Evolutionary conservation across 2,113 vertebrate species (phyloP), one percentile per base, ranked within the genome.

Genomic region (Halichoerus grypus): DNA sequence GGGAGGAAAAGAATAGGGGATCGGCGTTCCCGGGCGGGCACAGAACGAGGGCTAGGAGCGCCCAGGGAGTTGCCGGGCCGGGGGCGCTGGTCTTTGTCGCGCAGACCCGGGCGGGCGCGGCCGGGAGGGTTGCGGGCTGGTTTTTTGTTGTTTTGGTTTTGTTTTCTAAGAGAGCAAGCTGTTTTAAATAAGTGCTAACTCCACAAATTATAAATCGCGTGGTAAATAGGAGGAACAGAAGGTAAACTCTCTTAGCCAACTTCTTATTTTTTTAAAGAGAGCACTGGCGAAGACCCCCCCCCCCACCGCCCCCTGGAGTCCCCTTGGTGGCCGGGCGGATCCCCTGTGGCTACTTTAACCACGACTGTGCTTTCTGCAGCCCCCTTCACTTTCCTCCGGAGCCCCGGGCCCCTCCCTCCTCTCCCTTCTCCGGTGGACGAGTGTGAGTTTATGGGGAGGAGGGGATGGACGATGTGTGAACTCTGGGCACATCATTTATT

Each of bases 1-100:
- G 83, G 98, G 96, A 95, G 96, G 97, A 96, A 91, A 88, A 98
- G 98, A 98, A 98, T 90, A 98, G 98, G 94, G 65, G 97, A 93
- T 95, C 97, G 85, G 46, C 18, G 96, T 95, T 94, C 97, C 96
- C 87, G 97, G 76, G 98, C 95, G 96, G 98, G 96, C 79, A 87
- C 93, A 80, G 89, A 88, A 36, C 67, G 57, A 65, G 33, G 76
- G 74, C 11, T 81, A 2, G 7, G 13, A 31, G 79, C 4, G 11
- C 88, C 69, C 33, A 0, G 5, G 26, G 92, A 71, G 94, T 46
- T 88, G 13, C 36, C 2, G 18, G 92, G 65, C 94, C 67, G 4
- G 55, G 36, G 72, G 46, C 74, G 63, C 55, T 28, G 1, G 26
- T 55, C 72, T 28, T 51, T 14, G 63, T 7, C 4, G 7, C 5